These are phyloP conservation scores for Diaprepes abbreviatus DNA, from an alignment of 2,888 invertebrate species.

Conservation along the genomic window DNA sequence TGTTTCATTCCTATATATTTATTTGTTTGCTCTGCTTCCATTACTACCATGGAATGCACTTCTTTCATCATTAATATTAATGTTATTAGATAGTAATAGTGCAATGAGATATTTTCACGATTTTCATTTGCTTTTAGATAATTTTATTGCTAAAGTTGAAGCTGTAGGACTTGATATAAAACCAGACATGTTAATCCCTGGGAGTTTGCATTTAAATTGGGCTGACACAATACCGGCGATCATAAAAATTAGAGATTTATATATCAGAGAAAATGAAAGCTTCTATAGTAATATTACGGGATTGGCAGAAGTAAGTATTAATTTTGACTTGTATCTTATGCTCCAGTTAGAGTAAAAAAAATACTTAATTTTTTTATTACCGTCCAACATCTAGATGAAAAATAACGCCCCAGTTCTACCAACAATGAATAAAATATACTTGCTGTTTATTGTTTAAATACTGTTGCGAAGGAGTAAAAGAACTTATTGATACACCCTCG, in stretches of 20 bases:
- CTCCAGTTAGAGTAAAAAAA: neutral
- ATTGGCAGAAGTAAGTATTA: constrained; percentile 5
- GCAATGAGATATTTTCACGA: too few species aligned
- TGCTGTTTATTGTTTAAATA: too few species aligned
- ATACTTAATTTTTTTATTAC: too few species aligned
- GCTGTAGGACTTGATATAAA: constrained; percentile 3
- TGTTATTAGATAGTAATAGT: too few species aligned
- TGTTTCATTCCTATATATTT: too few species aligned
- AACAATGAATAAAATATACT: too few species aligned
- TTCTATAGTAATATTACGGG: neutral
- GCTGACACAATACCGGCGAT: neutral
- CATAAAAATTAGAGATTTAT: neutral
- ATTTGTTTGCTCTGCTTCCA: too few species aligned
- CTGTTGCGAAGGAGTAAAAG: too few species aligned
- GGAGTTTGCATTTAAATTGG: neutral
- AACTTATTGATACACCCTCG: too few species aligned
- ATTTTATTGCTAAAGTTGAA: neutral
- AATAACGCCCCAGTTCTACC: too few species aligned
- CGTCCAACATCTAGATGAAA: too few species aligned
- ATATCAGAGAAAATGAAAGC: constrained; percentile 2
- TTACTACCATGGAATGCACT: neutral
- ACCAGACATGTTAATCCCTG: constrained; percentile 7
- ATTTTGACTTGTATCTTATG: neutral
- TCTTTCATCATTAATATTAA: too few species aligned
- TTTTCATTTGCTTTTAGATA: neutral